These are phyloP conservation scores for Pitangus sulphuratus DNA, from an alignment of 2,797 vertebrate species.

Conservation along the genomic window DNA sequence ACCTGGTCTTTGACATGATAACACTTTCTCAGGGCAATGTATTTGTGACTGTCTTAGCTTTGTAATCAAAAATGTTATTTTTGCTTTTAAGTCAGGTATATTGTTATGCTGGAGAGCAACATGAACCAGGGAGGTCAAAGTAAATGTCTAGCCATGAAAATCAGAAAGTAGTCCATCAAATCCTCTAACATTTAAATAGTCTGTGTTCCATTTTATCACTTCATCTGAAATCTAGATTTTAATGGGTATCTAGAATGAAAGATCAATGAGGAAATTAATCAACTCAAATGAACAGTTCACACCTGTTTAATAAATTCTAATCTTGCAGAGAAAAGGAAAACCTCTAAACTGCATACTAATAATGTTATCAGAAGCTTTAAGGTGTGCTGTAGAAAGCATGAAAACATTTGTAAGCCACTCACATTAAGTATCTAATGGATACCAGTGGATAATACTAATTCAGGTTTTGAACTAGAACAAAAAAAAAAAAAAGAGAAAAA, in stretches of 20 bases:
- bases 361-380: neutral
- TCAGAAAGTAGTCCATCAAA: neutral
- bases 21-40: neutral
- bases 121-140: neutral
- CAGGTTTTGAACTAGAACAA: neutral
- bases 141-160: neutral
- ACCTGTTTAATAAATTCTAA: neutral
- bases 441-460: neutral
- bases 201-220: neutral
- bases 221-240: neutral
- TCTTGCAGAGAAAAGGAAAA: neutral
- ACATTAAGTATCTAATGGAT: neutral
- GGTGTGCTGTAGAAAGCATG: neutral
- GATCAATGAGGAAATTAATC: neutral
- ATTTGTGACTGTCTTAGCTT: neutral
- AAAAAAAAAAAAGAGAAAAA: neutral
- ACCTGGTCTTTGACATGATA: neutral
- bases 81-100: neutral
- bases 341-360: neutral
- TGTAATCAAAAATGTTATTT: neutral
- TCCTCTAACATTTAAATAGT: neutral
- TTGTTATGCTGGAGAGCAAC: neutral
- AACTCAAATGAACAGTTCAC: neutral
- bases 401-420: neutral
- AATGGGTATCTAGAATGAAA: neutral